phyloP scores from a whole-genome alignment of 2,113 vertebrate genomes.

The Aldabrachelys gigantea region DNA sequence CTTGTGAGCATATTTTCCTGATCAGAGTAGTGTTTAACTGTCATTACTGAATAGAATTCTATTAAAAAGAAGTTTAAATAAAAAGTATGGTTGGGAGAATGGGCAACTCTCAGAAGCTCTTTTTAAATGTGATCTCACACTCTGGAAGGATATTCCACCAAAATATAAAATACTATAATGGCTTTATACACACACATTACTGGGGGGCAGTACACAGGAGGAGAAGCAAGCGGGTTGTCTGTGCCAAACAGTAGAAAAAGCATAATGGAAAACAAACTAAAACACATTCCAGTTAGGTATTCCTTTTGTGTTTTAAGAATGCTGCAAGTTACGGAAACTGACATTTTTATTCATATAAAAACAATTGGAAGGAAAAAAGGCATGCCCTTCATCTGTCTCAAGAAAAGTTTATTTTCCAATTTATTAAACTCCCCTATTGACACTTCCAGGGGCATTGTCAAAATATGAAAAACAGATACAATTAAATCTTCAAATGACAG shows the following conservation, averaged over 20 bases:
- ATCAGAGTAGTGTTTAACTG: too few relatives aligned
- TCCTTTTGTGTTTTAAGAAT: background rate
- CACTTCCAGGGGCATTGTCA: background rate
- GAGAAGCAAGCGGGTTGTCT: background rate
- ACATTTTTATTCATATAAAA: background rate
- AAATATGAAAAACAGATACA: conserved; percentile 1
- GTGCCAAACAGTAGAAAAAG: background rate
- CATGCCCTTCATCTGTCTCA: background rate
- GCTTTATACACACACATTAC: background rate
- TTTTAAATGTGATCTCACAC: background rate
- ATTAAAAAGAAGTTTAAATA: too few relatives aligned
- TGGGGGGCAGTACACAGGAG: background rate
- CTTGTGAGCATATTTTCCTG: rapidly evolving
- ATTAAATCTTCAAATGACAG: background rate
- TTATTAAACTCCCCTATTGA: background rate
- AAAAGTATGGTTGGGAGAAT: background rate
- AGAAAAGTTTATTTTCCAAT: background rate
- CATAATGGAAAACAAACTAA: background rate
- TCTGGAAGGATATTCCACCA: background rate
- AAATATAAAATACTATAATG: background rate
- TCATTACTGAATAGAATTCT: background rate
- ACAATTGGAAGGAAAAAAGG: background rate
- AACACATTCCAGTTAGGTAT: background rate
- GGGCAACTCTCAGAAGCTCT: background rate
- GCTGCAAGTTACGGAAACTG: background rate